Percentiles rank a stretch among this genome's conserved stretches.
These are phyloP conservation scores for Progne subis DNA, from an alignment of 2,113 vertebrate genomes.

Conservation along the genomic window DNA sequence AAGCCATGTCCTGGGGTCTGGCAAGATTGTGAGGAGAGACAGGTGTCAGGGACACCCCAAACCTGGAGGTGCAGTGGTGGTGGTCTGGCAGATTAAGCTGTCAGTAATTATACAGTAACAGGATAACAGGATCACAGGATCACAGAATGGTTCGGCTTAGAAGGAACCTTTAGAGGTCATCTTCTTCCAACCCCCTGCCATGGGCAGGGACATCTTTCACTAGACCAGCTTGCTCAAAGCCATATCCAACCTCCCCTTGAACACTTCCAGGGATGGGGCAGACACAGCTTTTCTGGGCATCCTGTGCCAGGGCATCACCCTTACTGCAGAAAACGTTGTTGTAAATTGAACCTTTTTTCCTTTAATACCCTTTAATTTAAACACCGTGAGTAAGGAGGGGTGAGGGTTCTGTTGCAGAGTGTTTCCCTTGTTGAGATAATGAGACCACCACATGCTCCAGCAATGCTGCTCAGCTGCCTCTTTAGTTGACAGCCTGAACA, in stretches of 20 bases:
- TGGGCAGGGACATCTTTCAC: background rate
- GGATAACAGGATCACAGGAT: background rate
- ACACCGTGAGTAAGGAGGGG: background rate
- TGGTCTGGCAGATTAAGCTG: fast-evolving
- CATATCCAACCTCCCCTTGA: background rate
- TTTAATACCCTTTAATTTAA: background rate
- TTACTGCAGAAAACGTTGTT: background rate
- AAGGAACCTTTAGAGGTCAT: background rate
- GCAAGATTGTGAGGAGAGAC: fast-evolving
- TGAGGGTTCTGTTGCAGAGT: background rate
- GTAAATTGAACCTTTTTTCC: background rate
- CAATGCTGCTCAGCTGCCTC: slow-evolving; percentile 1
- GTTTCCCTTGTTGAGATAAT: background rate
- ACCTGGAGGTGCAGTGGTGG: fast-evolving
- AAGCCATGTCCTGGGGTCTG: background rate
- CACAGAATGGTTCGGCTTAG: background rate
- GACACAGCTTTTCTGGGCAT: background rate
- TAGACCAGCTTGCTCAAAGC: background rate
- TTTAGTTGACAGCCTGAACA: background rate
- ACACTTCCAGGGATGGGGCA: background rate
- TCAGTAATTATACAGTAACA: background rate
- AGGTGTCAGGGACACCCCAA: no score
- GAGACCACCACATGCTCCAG: background rate
- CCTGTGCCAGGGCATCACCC: background rate
- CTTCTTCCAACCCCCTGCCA: background rate